Conservation (phyloP, 2,888 invertebrate species). For the Ptilodon capucinus region DNA sequence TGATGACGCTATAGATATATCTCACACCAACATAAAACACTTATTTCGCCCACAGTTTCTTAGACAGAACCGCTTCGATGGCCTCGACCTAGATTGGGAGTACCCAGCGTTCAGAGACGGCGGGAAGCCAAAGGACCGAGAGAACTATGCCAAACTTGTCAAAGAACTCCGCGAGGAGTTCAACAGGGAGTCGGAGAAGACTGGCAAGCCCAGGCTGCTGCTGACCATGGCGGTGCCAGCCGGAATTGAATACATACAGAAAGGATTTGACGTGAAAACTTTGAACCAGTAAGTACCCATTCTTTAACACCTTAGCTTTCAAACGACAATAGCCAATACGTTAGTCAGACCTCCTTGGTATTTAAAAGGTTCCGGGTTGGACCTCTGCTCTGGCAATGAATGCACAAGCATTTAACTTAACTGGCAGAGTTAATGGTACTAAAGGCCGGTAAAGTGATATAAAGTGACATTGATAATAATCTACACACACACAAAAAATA, state of each 20-base stretch:
- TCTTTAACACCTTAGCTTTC: neutral
- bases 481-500: too few relatives aligned
- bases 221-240: constrained; percentile 97
- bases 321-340: too few relatives aligned
- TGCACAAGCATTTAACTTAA: too few relatives aligned
- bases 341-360: too few relatives aligned
- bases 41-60: constrained; percentile 82
- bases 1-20: too few relatives aligned
- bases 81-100: constrained; percentile 96
- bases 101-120: constrained; percentile 93
- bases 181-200: constrained; percentile 91
- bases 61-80: constrained; percentile 95
- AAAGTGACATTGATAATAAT: too few relatives aligned
- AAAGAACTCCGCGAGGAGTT: constrained; percentile 95
- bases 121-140: constrained; percentile 90
- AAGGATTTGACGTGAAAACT: constrained; percentile 95
- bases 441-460: too few relatives aligned
- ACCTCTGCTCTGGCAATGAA: too few relatives aligned
- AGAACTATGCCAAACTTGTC: constrained; percentile 94
- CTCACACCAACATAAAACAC: too few relatives aligned
- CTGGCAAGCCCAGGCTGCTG: constrained; percentile 89
- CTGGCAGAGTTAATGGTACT: too few relatives aligned
- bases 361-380: too few relatives aligned
- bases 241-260: constrained; percentile 95
- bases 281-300: constrained; percentile 86